A percentile compares a stretch with the other conserved stretches of the same genome.
phyloP scores from a whole-genome alignment of 2,888 invertebrate species.

The Augiades crinisus region DNA sequence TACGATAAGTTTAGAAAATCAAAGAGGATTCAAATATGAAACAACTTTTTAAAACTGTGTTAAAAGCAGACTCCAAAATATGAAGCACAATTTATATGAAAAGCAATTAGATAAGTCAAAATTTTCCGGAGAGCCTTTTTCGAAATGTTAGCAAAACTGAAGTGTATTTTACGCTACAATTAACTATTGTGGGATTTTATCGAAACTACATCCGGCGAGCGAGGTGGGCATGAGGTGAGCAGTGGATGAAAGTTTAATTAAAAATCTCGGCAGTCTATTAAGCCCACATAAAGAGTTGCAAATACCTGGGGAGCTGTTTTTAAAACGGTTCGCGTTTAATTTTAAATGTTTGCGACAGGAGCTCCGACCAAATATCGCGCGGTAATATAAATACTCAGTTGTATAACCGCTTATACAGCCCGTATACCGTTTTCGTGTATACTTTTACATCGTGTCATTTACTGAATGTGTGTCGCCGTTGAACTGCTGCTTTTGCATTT shows the following conservation, averaged over 20 bases:
- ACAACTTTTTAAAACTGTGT: no score
- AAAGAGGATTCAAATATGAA: no score
- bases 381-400: no score
- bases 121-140: no score
- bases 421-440: background rate
- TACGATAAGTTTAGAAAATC: no score
- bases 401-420: slow-evolving; percentile 2
- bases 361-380: background rate
- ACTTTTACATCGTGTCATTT: no score
- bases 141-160: no score
- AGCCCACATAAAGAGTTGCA: slow-evolving; percentile 19
- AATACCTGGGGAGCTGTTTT: slow-evolving; percentile 11
- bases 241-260: slow-evolving; percentile 25
- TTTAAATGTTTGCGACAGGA: slow-evolving; percentile 5
- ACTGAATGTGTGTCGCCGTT: no score
- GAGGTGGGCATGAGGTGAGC: slow-evolving; percentile 1
- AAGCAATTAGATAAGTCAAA: no score
- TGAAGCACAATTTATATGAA: no score
- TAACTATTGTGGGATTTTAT: background rate
- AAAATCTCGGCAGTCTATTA: slow-evolving; percentile 23
- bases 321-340: slow-evolving; percentile 9
- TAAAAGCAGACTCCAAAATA: no score
- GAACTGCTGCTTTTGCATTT: no score
- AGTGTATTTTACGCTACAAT: background rate
- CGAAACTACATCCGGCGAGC: background rate